Conservation (phyloP, 2,888 invertebrate species). For the Lydus trimaculatus region DNA sequence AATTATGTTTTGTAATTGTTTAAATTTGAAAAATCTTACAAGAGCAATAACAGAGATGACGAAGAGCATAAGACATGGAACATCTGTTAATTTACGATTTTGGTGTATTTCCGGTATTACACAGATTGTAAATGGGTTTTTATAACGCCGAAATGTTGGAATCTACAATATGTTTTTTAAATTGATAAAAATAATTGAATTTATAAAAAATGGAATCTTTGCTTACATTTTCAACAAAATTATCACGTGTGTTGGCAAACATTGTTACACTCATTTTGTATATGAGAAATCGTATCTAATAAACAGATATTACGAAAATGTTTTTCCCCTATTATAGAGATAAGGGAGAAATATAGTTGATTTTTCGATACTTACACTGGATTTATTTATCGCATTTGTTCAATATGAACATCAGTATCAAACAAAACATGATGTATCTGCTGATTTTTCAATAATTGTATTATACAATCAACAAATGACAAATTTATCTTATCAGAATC, state of each 20-base stretch:
- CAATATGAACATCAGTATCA: too few relatives aligned
- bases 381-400: too few relatives aligned
- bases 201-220: background rate
- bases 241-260: background rate
- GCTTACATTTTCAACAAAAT: background rate
- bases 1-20: background rate
- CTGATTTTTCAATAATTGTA: too few relatives aligned
- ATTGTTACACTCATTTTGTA: background rate
- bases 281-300: too few relatives aligned
- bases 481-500: too few relatives aligned
- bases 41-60: background rate
- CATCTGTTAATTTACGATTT: conserved; percentile 1
- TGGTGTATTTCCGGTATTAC: background rate
- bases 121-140: background rate
- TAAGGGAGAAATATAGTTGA: too few relatives aligned
- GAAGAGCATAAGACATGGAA: background rate
- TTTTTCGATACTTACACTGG: too few relatives aligned
- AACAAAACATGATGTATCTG: too few relatives aligned
- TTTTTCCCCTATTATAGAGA: too few relatives aligned
- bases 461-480: too few relatives aligned
- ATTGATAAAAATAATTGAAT: background rate
- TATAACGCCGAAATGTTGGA: background rate
- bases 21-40: background rate
- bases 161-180: background rate
- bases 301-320: too few relatives aligned